Percentiles rank a stretch among this genome's conserved stretches.
These are phyloP conservation scores for Crenichthys baileyi DNA, from an alignment of 2,797 vertebrate genomes.

Conservation along the genomic window DNA sequence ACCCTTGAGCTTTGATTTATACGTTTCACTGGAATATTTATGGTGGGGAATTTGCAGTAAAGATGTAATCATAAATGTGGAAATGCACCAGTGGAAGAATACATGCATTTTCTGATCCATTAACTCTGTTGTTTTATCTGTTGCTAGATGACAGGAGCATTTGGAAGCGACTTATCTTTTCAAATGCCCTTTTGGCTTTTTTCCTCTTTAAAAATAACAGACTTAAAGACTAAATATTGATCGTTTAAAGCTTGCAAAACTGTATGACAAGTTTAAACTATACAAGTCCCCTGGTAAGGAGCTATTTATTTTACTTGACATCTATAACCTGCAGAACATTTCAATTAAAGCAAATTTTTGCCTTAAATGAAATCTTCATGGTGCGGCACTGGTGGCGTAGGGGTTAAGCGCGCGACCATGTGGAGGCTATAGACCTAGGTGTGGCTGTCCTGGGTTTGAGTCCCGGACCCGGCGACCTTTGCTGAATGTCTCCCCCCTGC, in stretches of 20 bases:
- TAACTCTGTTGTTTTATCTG: constrained; percentile 10
- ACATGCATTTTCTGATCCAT: neutral
- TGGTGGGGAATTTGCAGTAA: neutral
- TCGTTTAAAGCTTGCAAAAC: neutral
- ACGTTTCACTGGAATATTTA: neutral
- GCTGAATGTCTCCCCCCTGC: no score
- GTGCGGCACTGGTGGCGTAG: no score
- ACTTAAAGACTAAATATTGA: neutral
- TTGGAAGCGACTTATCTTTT: neutral
- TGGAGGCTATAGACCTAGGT: no score
- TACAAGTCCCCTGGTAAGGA: neutral
- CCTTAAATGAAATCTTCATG: no score
- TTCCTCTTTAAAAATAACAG: neutral
- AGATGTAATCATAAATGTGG: neutral
- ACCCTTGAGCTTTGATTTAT: constrained; percentile 13
- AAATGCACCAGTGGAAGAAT: constrained; percentile 1
- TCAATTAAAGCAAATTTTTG: no score
- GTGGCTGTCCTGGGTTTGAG: no score
- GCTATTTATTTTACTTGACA: neutral
- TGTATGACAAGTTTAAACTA: neutral
- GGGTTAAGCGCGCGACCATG: no score
- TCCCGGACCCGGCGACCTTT: no score
- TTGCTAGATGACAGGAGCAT: constrained; percentile 11
- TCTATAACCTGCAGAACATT: neutral
- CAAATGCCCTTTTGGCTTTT: neutral